Conservation (phyloP, 2,797 vertebrate species). For the Danio tinwini region DNA sequence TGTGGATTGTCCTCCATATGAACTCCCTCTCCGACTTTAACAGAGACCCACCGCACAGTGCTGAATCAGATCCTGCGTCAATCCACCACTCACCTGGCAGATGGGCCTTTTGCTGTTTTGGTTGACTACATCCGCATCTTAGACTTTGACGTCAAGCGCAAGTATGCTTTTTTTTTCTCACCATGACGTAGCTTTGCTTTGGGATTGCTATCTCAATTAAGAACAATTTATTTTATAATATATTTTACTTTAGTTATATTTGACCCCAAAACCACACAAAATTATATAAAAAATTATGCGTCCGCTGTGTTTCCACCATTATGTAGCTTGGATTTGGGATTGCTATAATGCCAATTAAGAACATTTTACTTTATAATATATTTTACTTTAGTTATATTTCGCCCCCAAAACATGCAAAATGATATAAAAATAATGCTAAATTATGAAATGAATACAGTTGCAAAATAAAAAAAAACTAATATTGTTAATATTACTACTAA, state of each 20-base stretch:
- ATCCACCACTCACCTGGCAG: slow-evolving; percentile 92
- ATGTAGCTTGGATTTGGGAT: not conserved
- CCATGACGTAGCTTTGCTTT: no score
- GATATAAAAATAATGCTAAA: not conserved
- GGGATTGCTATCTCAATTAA: not conserved
- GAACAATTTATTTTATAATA: no score
- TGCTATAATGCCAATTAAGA: not conserved
- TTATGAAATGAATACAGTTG: no score
- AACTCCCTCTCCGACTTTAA: not conserved
- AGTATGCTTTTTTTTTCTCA: slow-evolving; percentile 75
- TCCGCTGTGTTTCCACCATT: no score
- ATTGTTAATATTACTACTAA: not conserved
- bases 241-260: not conserved
- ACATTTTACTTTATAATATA: no score
- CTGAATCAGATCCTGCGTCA: slow-evolving; percentile 95
- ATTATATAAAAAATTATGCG: not conserved
- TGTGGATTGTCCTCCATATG: slow-evolving; percentile 9
- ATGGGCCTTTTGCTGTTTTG: slow-evolving; percentile 93
- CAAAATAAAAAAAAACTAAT: no score
- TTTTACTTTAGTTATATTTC: not conserved
- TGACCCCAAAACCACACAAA: not conserved
- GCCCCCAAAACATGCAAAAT: not conserved
- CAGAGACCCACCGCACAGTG: slow-evolving; percentile 95
- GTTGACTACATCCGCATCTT: slow-evolving; percentile 96
- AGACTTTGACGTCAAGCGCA: slow-evolving; percentile 96